phyloP scores from a whole-genome alignment of 1,140 invertebrate species.

The Drosophila elegans region DNA sequence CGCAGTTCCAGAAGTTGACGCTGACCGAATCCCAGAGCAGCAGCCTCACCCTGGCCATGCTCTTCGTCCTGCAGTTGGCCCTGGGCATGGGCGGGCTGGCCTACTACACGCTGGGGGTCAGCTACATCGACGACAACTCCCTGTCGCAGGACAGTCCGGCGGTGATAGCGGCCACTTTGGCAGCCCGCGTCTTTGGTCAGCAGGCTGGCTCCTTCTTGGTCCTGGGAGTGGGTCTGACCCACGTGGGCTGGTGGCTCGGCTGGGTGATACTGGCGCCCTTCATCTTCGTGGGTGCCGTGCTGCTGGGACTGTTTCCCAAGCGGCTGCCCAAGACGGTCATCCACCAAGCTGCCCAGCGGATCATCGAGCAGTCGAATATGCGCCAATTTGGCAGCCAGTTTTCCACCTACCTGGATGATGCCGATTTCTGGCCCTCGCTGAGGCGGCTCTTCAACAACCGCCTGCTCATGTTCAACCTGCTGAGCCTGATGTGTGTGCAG shows the following conservation, averaged over 20 bases:
- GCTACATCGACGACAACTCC: constrained; percentile 89
- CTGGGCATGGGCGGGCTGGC: constrained; percentile 87
- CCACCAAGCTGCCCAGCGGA: constrained; percentile 86
- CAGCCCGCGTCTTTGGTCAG: constrained; percentile 71
- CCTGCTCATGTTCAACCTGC: constrained; percentile 87
- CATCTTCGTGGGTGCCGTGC: constrained; percentile 86
- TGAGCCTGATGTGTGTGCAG: constrained; percentile 86
- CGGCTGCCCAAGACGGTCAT: constrained; percentile 86
- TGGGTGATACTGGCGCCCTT: constrained; percentile 87
- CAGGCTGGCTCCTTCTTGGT: constrained; percentile 82
- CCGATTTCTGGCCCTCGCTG: constrained; percentile 86
- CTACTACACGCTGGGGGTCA: constrained; percentile 88
- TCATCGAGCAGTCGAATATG: constrained; percentile 75
- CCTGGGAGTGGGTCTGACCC: constrained; percentile 61
- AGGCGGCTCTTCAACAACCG: constrained; percentile 87
- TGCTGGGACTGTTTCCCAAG: constrained; percentile 87
- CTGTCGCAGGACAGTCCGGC: constrained; percentile 86
- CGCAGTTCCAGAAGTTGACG: constrained; percentile 62
- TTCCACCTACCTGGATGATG: constrained; percentile 77
- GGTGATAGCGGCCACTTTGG: constrained; percentile 67
- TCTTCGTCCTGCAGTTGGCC: constrained; percentile 87
- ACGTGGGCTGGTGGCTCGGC: constrained; percentile 86
- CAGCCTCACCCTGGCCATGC: constrained; percentile 84
- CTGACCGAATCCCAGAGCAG: constrained; percentile 63
- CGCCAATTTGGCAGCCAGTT: constrained; percentile 68